phyloP scores from a whole-genome alignment of 2,888 invertebrate species.

The Drosophila atroscutellata region DNA sequence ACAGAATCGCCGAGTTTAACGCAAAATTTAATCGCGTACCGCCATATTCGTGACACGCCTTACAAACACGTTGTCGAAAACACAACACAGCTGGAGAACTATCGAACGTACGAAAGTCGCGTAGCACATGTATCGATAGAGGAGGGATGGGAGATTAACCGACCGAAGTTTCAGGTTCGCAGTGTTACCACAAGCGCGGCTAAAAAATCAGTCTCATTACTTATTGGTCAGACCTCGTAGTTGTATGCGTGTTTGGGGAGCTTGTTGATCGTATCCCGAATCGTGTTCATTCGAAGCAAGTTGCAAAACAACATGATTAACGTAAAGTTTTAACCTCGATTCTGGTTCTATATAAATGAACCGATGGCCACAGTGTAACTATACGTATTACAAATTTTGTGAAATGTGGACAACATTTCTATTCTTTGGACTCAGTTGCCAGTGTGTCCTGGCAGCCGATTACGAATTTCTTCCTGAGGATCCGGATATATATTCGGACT shows the following conservation, averaged over 20 bases:
- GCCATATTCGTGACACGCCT: too few relatives aligned
- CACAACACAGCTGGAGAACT: too few relatives aligned
- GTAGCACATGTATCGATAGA: too few relatives aligned
- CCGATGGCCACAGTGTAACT: not conserved
- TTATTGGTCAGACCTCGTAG: too few relatives aligned
- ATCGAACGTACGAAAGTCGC: too few relatives aligned
- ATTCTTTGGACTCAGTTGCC: slow-evolving; percentile 1
- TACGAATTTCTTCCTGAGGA: slow-evolving; percentile 58
- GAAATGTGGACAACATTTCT: slow-evolving; percentile 37
- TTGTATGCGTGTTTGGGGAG: slow-evolving; percentile 1
- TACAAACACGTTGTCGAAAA: too few relatives aligned
- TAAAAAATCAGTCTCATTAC: too few relatives aligned
- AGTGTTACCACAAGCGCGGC: too few relatives aligned
- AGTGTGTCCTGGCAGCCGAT: slow-evolving; percentile 24
- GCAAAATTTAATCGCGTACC: too few relatives aligned
- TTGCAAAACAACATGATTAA: slow-evolving; percentile 22
- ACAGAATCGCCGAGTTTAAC: too few relatives aligned
- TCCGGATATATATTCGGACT: slow-evolving; percentile 50
- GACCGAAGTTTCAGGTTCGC: too few relatives aligned
- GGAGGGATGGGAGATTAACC: too few relatives aligned
- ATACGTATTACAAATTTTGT: slow-evolving; percentile 3
- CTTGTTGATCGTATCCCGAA: slow-evolving; percentile 25
- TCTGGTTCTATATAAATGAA: slow-evolving; percentile 34
- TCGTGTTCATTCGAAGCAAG: slow-evolving; percentile 38
- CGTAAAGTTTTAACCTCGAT: not conserved